Base-by-base conservation (phyloP, 2,888 invertebrate species). In the Gymnocheta viridis region DNA sequence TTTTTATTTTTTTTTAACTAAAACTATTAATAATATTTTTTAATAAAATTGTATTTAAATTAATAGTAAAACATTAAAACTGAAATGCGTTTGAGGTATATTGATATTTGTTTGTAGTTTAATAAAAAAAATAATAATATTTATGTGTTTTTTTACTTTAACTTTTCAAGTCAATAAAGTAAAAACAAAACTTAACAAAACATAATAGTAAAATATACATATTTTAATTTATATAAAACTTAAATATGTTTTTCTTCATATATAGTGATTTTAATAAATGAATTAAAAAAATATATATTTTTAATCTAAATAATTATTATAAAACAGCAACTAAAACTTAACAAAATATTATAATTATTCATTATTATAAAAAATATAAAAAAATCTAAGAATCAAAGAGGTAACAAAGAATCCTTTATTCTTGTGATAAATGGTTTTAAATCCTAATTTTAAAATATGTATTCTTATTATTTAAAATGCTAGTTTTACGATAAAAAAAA, bases 61-160 rank as follows among this genome's bases (percentile, higher is more conserved):
- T 83, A 82, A 85, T 78, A 81, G 89, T 88, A 87, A 88, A 89
- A 90, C 87, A 82, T 89, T 90, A 89, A 89, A 91, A 91, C 91
- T 91, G 91, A 91, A 91, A 91, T 91, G 91, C 91, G 90, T 91
- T 88, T 91, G 91, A 91, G 91, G 91, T 91, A 91, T 91, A 91
- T 91, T 88, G 90, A 91, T 91, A 89, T 91, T 91, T 89, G 90
- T 89, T 90, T 90, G 87, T 90, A 89, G 91, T 91, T 89, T 87
- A 72, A 79, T 56, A 76, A 62, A 69, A 67, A 77, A 67, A 66
- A 67, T n/a, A n/a, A 5, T 47, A 47, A 47, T 19, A 14, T n/a
- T 47, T 47, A 66, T 14, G 27, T 67, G 56, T 77, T 67, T 76
- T 70, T 58, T 60, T 67, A 60, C 82, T 87, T 85, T 80, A 85